These are phyloP conservation scores for Melanargia galathea DNA, from an alignment of 2,888 invertebrate genomes.

Conservation along the genomic window DNA sequence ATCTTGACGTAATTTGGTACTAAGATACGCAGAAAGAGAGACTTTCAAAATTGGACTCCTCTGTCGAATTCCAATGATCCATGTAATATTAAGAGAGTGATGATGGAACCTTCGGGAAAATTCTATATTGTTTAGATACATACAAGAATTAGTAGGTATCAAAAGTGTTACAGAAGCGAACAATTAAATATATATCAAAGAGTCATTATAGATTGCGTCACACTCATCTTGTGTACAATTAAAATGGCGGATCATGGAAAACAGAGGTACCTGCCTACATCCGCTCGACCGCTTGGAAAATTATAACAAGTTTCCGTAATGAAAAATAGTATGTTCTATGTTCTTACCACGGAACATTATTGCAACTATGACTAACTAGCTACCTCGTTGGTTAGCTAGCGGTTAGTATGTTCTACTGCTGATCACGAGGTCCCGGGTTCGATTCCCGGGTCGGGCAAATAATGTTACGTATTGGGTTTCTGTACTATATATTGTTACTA, in stretches of 20 bases:
- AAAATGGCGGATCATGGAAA: constrained; percentile 36
- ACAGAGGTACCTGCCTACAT: constrained; percentile 28
- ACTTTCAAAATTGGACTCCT: too few relatives aligned
- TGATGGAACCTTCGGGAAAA: constrained; percentile 2
- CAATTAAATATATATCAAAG: constrained; percentile 20
- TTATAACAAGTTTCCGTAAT: constrained; percentile 23
- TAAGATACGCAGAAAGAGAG: too few relatives aligned
- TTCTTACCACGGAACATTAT: background rate
- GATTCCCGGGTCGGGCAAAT: too few relatives aligned
- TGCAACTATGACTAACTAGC: background rate
- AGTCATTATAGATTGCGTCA: constrained; percentile 16
- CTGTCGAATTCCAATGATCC: too few relatives aligned
- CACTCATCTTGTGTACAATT: constrained; percentile 24
- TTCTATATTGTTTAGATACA: constrained; percentile 1
- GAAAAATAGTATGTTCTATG: constrained; percentile 6
- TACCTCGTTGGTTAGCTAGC: too few relatives aligned
- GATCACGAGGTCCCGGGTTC: too few relatives aligned
- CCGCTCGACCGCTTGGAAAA: constrained; percentile 29
- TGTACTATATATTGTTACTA: too few relatives aligned
- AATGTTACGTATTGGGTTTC: too few relatives aligned
- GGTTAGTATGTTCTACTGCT: too few relatives aligned
- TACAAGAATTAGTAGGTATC: background rate
- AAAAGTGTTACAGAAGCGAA: constrained; percentile 7
- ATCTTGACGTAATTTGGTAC: too few relatives aligned
- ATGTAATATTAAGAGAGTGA: background rate